Evolutionary conservation across 1,140 invertebrate species (phyloP).

Genomic region (Solen grandis): DNA sequence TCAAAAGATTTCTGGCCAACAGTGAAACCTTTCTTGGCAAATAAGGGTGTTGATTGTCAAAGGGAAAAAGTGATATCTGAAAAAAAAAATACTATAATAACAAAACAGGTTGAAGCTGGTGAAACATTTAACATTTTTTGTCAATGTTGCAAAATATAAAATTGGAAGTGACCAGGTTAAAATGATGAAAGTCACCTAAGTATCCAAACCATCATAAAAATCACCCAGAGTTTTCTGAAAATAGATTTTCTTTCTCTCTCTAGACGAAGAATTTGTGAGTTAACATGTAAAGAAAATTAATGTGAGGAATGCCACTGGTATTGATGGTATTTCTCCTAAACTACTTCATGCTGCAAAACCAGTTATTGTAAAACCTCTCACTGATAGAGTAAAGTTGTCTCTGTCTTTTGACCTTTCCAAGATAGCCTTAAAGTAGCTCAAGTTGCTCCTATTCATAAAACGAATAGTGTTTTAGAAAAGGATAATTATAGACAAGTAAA

Average conservation of each 20-base stretch:
- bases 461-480: slow-evolving; percentile 2
- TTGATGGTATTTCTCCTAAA: slow-evolving; percentile 2
- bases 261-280: slow-evolving; percentile 20
- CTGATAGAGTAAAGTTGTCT: slow-evolving; percentile 2
- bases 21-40: slow-evolving; percentile 58
- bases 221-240: background rate
- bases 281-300: slow-evolving; percentile 41
- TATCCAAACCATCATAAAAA: slow-evolving; percentile 9
- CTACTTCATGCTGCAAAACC: slow-evolving; percentile 13
- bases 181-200: slow-evolving; percentile 32
- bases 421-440: slow-evolving; percentile 20
- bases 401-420: slow-evolving; percentile 8
- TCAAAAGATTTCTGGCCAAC: slow-evolving; percentile 54
- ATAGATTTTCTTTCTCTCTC: background rate
- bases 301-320: background rate
- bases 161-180: slow-evolving; percentile 22
- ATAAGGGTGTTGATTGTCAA: slow-evolving; percentile 43
- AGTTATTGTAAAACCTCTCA: slow-evolving; percentile 17
- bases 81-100: slow-evolving; percentile 40
- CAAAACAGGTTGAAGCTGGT: slow-evolving; percentile 8
- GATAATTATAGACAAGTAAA: slow-evolving; percentile 43
- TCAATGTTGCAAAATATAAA: slow-evolving; percentile 52
- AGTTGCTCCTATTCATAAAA: slow-evolving; percentile 8
- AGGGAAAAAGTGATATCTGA: slow-evolving; percentile 38
- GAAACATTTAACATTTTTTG: slow-evolving; percentile 48